A percentile compares a stretch with the other conserved stretches of the same genome.
Conservation (phyloP, 2,888 invertebrate genomes). For the Leucophenga maculata region DNA sequence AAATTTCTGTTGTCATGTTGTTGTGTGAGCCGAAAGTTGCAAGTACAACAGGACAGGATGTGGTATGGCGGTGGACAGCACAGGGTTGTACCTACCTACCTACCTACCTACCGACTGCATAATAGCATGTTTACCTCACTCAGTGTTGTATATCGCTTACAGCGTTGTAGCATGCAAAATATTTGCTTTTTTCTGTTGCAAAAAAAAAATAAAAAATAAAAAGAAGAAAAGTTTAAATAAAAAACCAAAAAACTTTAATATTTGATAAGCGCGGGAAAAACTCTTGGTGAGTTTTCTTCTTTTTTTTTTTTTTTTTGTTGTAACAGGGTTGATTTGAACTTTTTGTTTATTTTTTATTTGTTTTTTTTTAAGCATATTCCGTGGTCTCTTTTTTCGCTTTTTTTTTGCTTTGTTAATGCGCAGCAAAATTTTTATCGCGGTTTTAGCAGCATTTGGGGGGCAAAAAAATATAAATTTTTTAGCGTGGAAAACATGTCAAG, state of each 20-base stretch:
- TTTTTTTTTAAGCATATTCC: conserved; percentile 51
- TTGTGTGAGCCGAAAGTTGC: too few species aligned
- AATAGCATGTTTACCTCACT: neutral
- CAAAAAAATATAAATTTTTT: neutral
- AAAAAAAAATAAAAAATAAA: neutral
- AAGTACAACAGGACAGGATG: neutral
- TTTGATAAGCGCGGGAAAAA: conserved; percentile 6
- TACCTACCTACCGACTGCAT: too few species aligned
- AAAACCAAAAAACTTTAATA: conserved; percentile 8
- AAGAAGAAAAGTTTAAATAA: neutral
- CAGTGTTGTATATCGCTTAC: conserved; percentile 15
- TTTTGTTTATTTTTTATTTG: conserved; percentile 46
- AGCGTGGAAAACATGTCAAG: too few species aligned
- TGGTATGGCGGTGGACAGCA: neutral
- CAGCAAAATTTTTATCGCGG: conserved; percentile 10
- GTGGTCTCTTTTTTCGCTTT: conserved; percentile 42
- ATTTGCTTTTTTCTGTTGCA: neutral
- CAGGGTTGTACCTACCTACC: too few species aligned
- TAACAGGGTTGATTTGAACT: conserved; percentile 14
- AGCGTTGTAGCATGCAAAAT: conserved; percentile 1
- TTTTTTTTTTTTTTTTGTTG: neutral
- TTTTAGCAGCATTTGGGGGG: neutral
- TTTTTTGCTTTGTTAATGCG: conserved; percentile 25
- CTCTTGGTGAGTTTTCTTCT: conserved; percentile 6
- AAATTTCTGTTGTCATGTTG: conserved; percentile 2